Conservation (phyloP, 2,888 invertebrate genomes). For the Tenthredo notha region DNA sequence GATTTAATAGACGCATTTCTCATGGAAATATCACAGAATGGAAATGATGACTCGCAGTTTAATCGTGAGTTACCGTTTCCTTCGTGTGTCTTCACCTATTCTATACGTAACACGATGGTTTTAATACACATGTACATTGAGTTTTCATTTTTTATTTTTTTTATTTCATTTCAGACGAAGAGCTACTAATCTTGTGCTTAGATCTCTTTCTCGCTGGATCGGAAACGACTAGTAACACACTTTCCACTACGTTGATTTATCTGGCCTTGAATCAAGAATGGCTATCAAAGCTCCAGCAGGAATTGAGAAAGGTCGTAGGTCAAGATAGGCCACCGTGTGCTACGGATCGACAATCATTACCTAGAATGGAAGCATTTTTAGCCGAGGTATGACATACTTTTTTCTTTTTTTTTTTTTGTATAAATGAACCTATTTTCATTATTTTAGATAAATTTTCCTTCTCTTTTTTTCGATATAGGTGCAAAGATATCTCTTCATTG, state of each 20-base stretch:
- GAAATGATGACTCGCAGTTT: constrained; percentile 63
- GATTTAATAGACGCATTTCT: constrained; percentile 86
- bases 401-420: not conserved
- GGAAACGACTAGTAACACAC: constrained; percentile 85
- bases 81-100: not conserved
- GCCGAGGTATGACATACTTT: constrained; percentile 67
- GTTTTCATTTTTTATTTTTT: too few species aligned
- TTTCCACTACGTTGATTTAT: constrained; percentile 82
- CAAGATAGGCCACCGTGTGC: constrained; percentile 80
- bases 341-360: constrained; percentile 78
- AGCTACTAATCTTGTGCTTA: constrained; percentile 80
- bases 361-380: constrained; percentile 72
- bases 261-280: constrained; percentile 82
- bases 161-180: constrained; percentile 71
- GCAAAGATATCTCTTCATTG: constrained; percentile 79
- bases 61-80: constrained; percentile 65
- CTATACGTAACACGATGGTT: not conserved
- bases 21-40: constrained; percentile 80
- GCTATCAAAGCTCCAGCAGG: constrained; percentile 81
- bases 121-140: not conserved
- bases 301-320: constrained; percentile 83
- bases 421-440: not conserved
- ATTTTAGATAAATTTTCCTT: not conserved
- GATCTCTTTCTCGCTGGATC: constrained; percentile 86
- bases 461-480: constrained; percentile 74